Evolutionary conservation across 2,113 vertebrate genomes (phyloP).

Genomic region (Calyptomena viridis): DNA sequence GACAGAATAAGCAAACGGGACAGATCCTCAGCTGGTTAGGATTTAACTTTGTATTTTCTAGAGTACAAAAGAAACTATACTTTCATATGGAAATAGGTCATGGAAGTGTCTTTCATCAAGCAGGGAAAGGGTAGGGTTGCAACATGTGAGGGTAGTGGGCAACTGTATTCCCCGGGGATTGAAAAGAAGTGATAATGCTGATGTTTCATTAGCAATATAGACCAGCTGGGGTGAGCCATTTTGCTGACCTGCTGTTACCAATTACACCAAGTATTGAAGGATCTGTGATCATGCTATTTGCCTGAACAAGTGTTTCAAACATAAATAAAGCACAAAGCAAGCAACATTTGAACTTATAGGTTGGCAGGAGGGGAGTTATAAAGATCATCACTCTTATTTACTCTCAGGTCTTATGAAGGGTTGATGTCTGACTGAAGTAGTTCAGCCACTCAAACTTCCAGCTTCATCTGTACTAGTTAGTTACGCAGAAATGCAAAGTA

Average conservation of each 20-base stretch:
- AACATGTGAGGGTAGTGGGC: neutral
- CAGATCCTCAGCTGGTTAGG: neutral
- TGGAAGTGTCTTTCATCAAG: neutral
- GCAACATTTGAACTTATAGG: neutral
- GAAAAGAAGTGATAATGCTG: neutral
- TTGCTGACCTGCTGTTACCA: neutral
- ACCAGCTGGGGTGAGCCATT: neutral
- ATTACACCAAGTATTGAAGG: neutral
- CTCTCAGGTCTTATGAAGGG: neutral
- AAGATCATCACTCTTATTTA: neutral
- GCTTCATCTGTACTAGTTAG: neutral
- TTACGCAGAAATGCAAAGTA: neutral
- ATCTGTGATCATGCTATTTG: neutral
- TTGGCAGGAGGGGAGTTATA: neutral
- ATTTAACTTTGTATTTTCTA: constrained; percentile 27
- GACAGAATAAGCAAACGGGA: neutral
- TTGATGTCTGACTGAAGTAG: neutral
- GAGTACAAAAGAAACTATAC: neutral
- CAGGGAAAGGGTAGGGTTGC: neutral
- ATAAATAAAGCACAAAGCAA: neutral
- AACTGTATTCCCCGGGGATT: neutral
- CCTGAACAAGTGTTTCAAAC: neutral
- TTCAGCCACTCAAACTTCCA: neutral
- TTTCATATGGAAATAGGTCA: constrained; percentile 17
- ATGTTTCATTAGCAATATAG: neutral